Conservation (phyloP, 2,113 vertebrate genomes). For the Columba janthina region DNA sequence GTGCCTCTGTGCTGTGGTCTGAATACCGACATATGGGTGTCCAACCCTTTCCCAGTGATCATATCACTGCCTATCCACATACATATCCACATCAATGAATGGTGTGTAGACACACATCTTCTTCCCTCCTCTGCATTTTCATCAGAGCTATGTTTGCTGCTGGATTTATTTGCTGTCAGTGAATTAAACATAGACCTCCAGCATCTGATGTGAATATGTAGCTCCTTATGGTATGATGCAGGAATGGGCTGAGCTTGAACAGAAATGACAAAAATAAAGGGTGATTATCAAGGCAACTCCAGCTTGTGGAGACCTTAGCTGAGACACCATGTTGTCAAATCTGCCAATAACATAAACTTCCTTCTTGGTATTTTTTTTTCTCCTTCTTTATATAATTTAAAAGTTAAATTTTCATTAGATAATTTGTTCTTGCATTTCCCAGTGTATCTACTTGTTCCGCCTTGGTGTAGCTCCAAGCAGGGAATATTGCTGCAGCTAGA, state of each 20-base stretch:
- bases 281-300: neutral
- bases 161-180: neutral
- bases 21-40: accelerated
- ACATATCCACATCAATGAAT: accelerated
- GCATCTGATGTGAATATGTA: neutral
- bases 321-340: neutral
- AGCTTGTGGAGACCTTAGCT: neutral
- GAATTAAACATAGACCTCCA: neutral
- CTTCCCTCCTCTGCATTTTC: neutral
- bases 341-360: neutral
- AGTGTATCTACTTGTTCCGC: neutral
- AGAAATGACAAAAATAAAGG: neutral
- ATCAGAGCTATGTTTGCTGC: neutral
- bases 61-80: accelerated
- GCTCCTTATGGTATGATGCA: neutral
- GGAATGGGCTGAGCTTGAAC: neutral
- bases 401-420: neutral
- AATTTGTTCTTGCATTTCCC: constrained; percentile 19
- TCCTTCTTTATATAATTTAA: neutral
- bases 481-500: neutral
- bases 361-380: neutral
- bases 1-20: accelerated
- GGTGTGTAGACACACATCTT: neutral
- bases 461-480: neutral
- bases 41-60: neutral